Base-by-base conservation (phyloP, 2,888 invertebrate species). In the Cacoxenus indagator region DNA sequence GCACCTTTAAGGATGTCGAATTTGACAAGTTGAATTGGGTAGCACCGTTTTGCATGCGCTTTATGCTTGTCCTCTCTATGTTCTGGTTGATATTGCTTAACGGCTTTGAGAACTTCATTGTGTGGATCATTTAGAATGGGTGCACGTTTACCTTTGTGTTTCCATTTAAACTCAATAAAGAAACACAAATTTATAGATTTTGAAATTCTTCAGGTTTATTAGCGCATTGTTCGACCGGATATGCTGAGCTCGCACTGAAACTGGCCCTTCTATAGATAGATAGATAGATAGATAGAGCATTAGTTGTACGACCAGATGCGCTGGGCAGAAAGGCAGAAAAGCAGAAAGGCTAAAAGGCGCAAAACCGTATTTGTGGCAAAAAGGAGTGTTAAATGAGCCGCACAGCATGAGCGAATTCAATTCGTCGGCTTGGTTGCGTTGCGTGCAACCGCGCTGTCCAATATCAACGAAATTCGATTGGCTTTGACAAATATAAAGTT, bases 341-440 rank as follows among this genome's bases (percentile, higher is more conserved):
- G n/a, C n/a, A n/a, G 8, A 37, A 37, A 14, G n/a, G 14, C 27
- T 14, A 59, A 37, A 61, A 61, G 17, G 29, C 8, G 59, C 14
- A 31, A 59, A 14, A 59, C 14, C 27, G 29, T 43, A 61, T 61
- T 65, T 55, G 31, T 24, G 11, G 45, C 55, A 66, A 69, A 76
- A 73, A 73, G 73, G 79, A 76, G 82, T 84, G 83, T 77, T 84
- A 83, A 83, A 83, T 79, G 81, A 73, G 72, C n/a, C n/a, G 70
- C 84, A 68, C 84, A 84, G 84, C 84, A 64, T 69, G 83, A 22
- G 26, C 29, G 26, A 14, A 54, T 17, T 26, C 65, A 68, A 66
- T 69, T n/a, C 54, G 67, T 79, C 71, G 82, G 73, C 75, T 77
- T 75, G 82, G 76, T 73, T 72, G 64, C 75, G 67, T 76, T 70